Evolutionary conservation across 2,113 vertebrate species (phyloP).

Genomic region (Mormyrus iriodes): DNA sequence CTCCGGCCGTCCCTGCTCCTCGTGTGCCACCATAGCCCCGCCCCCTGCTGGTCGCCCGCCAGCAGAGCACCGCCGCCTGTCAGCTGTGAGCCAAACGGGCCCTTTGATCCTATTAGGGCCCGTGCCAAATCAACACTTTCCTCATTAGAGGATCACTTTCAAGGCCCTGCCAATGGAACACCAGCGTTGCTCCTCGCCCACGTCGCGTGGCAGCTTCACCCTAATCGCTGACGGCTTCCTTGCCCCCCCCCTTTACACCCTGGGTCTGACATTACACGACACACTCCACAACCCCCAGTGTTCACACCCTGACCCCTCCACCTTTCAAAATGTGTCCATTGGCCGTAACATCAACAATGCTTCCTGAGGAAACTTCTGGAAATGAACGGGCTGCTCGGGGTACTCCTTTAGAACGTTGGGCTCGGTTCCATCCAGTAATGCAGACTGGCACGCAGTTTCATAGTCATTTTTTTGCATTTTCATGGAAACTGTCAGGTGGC

Average conservation of each 20-base stretch:
- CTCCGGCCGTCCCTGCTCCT: not conserved
- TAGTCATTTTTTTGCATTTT: not conserved
- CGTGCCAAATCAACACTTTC: slow-evolving; percentile 70
- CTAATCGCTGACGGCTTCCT: not conserved
- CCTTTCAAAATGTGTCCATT: not conserved
- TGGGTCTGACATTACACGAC: not conserved
- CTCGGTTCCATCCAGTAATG: not conserved
- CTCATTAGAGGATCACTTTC: slow-evolving; percentile 57
- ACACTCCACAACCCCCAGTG: not conserved
- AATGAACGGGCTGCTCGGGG: not conserved
- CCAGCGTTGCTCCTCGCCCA: slow-evolving; percentile 30
- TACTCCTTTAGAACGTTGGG: not conserved
- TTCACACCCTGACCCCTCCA: not conserved
- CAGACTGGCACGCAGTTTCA: not conserved
- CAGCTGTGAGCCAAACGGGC: slow-evolving; percentile 65
- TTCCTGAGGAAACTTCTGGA: not conserved
- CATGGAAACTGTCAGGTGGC: not conserved
- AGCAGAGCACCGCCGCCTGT: slow-evolving; percentile 61
- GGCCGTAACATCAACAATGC: not conserved
- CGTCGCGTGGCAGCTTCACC: not conserved
- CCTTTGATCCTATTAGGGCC: slow-evolving; percentile 72
- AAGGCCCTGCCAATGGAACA: slow-evolving; percentile 46
- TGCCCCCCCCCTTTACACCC: not conserved
- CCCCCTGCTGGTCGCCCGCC: slow-evolving; percentile 40
- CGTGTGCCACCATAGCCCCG: not conserved